A percentile compares a stretch with the other conserved stretches of the same genome.
These are phyloP conservation scores for Tenthredo distinguenda DNA, from an alignment of 2,888 invertebrate genomes.

Conservation along the genomic window DNA sequence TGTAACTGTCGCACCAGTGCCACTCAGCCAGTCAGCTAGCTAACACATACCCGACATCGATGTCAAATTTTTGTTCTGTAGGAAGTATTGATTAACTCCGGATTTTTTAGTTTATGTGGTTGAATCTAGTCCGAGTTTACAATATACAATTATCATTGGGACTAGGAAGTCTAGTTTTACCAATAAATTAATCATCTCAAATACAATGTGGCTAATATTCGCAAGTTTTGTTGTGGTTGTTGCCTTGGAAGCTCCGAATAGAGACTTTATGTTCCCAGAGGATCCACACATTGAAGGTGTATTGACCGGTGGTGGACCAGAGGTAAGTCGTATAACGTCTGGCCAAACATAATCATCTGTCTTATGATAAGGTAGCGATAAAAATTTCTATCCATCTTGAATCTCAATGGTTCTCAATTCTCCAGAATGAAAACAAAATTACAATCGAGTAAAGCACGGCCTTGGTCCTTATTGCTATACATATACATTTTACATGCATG, in stretches of 20 bases:
- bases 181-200: background rate
- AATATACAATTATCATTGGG: background rate
- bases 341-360: background rate
- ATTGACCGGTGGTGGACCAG: slow-evolving; percentile 61
- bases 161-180: background rate
- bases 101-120: background rate
- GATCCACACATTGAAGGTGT: slow-evolving; percentile 62
- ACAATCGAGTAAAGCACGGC: background rate
- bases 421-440: background rate
- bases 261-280: slow-evolving; percentile 69
- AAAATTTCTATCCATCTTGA: background rate
- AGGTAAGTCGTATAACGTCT: slow-evolving; percentile 55
- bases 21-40: slow-evolving; percentile 10
- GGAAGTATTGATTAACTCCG: background rate
- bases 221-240: slow-evolving; percentile 36
- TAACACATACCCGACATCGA: background rate
- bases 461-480: background rate
- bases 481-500: background rate
- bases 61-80: background rate
- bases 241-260: slow-evolving; percentile 56
- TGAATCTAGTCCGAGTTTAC: background rate
- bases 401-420: background rate
- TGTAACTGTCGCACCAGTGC: slow-evolving; percentile 9
- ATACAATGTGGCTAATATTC: slow-evolving; percentile 15
- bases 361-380: background rate